A percentile compares a stretch with the other conserved stretches of the same genome.
Conservation (phyloP, 2,797 vertebrate genomes). For the Fistularia tabacaria region DNA sequence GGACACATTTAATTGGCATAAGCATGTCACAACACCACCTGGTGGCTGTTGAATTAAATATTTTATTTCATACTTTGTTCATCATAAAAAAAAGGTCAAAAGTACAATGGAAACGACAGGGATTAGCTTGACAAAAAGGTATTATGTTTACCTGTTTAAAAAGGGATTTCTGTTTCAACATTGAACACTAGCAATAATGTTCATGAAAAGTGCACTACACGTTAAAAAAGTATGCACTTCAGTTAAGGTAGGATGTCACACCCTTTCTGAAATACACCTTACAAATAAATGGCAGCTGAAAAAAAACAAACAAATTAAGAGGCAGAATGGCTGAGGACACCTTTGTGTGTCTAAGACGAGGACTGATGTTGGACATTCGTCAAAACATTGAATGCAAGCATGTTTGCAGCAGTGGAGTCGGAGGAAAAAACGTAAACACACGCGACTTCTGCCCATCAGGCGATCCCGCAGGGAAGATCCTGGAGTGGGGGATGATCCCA, state of each 20-base stretch:
- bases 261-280: background rate
- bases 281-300: background rate
- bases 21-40: conserved; percentile 59
- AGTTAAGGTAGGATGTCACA: conserved; percentile 18
- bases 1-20: conserved; percentile 4
- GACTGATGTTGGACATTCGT: conserved; percentile 4
- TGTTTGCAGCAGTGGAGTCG: conserved; percentile 5
- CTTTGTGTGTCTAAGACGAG: conserved; percentile 1
- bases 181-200: conserved; percentile 6
- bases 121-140: conserved; percentile 8
- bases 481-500: conserved; percentile 8
- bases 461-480: conserved; percentile 16
- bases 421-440: conserved; percentile 18
- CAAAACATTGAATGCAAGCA: conserved; percentile 14
- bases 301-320: too few relatives aligned
- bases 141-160: background rate
- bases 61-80: conserved; percentile 42
- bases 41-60: conserved; percentile 44
- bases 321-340: conserved; percentile 1
- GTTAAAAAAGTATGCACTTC: conserved; percentile 5
- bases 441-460: conserved; percentile 15
- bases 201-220: conserved; percentile 22
- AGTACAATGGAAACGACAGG: conserved; percentile 12
- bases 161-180: conserved; percentile 5
- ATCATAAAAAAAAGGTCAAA: conserved; percentile 1